A percentile compares a stretch with the other conserved stretches of the same genome.
Conservation (phyloP, 2,113 vertebrate genomes). For the Aldabrachelys gigantea region DNA sequence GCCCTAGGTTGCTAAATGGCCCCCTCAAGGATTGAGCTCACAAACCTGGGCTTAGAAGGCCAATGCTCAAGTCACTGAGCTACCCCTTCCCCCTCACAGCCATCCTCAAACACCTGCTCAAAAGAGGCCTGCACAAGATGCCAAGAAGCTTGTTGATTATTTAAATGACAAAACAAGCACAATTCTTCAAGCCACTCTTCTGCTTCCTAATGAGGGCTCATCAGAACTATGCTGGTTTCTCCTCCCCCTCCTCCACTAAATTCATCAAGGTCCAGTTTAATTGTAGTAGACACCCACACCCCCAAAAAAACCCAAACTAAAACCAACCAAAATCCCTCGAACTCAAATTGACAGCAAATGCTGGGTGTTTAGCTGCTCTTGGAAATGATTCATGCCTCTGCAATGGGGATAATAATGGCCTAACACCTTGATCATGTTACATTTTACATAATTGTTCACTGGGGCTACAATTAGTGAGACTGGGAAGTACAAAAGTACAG, state of each 20-base stretch:
- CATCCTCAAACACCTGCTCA: background rate
- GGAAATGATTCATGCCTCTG: conserved; percentile 43
- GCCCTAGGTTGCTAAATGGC: too few species aligned
- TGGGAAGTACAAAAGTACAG: conserved; percentile 64
- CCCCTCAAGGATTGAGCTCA: too few species aligned
- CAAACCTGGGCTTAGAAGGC: too few species aligned
- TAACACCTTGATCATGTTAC: conserved; percentile 62
- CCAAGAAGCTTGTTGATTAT: conserved; percentile 57
- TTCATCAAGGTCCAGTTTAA: conserved; percentile 75
- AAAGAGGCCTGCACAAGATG: conserved; percentile 1
- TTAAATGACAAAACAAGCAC: conserved; percentile 63
- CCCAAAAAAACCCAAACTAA: conserved; percentile 7
- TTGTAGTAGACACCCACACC: conserved; percentile 48
- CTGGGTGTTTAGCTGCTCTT: conserved; percentile 8
- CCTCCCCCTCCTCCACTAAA: conserved; percentile 4
- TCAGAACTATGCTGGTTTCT: conserved; percentile 46
- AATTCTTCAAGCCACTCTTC: conserved; percentile 62
- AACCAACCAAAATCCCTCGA: background rate
- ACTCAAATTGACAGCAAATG: conserved; percentile 50
- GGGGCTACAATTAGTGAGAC: conserved; percentile 57
- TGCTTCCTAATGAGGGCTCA: conserved; percentile 67
- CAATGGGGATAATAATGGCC: conserved; percentile 42
- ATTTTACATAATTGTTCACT: conserved; percentile 67
- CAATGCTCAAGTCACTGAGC: too few species aligned
- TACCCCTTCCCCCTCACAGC: background rate